Evolutionary conservation across 2,113 vertebrate species (phyloP), one percentile per base, ranked within the genome.

Genomic region (Cairina moschata): DNA sequence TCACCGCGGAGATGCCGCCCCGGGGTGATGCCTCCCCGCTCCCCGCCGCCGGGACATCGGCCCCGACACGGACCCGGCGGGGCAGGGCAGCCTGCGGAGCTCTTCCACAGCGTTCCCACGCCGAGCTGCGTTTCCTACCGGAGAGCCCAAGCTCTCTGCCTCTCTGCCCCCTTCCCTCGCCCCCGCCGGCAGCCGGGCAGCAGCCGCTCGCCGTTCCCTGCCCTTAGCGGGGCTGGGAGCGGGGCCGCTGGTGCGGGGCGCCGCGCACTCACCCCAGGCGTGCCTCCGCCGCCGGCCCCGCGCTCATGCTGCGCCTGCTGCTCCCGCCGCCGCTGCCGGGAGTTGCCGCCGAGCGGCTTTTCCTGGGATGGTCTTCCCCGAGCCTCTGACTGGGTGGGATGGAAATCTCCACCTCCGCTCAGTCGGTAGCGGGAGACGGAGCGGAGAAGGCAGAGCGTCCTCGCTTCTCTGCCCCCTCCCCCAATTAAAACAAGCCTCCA

Each of bases 361-460:
- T 98, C 97, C 97, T 94, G 97, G 98, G 98, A 97, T 98, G 97
- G 98, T 95, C 97, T 97, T 91, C 63, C 83, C 95, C 20, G 83
- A 92, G 96, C 69, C 40, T 97, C 97, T 97, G 98, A 97, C 98
- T 97, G 98, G 98, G 97, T 98, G 98, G 98, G 98, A 98, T 94
- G 95, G 97, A 93, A 98, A 97, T 98, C 98, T 98, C 98, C 98
- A 98, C 99, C 98, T 98, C 98, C 98, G 87, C 97, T 73, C 67
- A 74, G 72, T 96, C 97, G 95, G 95, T 38, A 38, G 85, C 44
- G 72, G 66, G 83, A 90, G 94, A 88, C 87, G 16, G 56, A 84
- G 31, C 4, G 93, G 86, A 73, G 95, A 83, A 95, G 84, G 79
- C 95, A n/a, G 95, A 86, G 95, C 91, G 94, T 96, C 97, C 96